Evolutionary conservation across 2,888 invertebrate species (phyloP).

Genomic region (Eupithecia dodoneata): DNA sequence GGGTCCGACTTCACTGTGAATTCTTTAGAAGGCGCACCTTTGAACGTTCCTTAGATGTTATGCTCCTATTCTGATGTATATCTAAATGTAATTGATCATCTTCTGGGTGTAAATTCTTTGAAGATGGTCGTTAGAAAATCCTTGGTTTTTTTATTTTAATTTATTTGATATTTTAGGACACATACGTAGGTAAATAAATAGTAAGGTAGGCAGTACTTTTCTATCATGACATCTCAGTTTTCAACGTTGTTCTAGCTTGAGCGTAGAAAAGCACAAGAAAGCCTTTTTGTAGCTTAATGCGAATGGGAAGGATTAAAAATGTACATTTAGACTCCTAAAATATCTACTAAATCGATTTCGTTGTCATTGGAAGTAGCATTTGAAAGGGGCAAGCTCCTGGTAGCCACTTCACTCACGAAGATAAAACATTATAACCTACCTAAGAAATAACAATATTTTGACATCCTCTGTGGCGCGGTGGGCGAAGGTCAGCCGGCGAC

Average conservation of each 20-base stretch:
- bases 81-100: conserved; percentile 10
- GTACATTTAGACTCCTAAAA: no score
- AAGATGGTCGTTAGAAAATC: neutral
- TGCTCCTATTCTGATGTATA: conserved; percentile 35
- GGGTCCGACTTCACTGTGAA: conserved; percentile 50
- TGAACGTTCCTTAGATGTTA: conserved; percentile 55
- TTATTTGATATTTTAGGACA: neutral
- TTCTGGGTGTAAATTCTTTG: neutral
- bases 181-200: neutral
- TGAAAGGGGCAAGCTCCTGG: no score
- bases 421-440: neutral
- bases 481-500: no score
- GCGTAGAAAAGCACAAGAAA: neutral
- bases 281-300: neutral
- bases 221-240: neutral
- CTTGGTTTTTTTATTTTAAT: neutral
- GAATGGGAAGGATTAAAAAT: neutral
- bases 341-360: neutral
- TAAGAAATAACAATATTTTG: neutral
- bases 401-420: no score
- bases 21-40: conserved; percentile 48
- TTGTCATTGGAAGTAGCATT: neutral
- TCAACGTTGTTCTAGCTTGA: neutral
- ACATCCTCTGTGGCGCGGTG: no score
- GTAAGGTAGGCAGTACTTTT: neutral